Conservation (phyloP, 2,888 invertebrate genomes). For the Ischnura elegans region DNA sequence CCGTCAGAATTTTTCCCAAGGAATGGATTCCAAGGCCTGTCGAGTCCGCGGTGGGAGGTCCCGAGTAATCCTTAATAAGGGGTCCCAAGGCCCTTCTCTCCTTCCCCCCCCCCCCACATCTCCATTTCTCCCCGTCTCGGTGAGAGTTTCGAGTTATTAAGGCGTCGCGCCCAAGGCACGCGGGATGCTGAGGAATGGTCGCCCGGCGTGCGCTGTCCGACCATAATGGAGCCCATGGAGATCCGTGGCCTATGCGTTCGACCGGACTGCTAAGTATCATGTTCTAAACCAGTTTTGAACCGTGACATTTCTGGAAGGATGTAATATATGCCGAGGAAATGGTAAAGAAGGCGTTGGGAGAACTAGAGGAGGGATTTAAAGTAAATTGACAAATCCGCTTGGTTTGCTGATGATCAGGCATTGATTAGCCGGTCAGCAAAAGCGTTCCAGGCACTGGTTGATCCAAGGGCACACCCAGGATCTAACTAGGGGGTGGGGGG, state of each 20-base stretch:
- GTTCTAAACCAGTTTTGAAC: background rate
- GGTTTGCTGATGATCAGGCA: too few relatives aligned
- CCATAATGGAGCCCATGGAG: background rate
- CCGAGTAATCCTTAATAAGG: background rate
- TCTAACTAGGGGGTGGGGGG: too few relatives aligned
- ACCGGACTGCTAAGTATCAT: background rate
- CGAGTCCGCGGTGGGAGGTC: background rate
- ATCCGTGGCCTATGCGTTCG: background rate
- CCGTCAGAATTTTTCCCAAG: background rate
- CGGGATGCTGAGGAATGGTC: background rate
- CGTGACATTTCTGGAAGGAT: background rate
- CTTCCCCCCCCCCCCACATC: too few relatives aligned
- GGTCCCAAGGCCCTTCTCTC: background rate
- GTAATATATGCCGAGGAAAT: too few relatives aligned
- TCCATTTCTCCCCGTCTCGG: background rate
- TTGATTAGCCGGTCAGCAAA: too few relatives aligned
- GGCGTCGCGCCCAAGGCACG: background rate
- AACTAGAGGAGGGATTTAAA: too few relatives aligned
- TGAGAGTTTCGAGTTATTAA: slow-evolving; percentile 12
- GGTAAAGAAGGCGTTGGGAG: too few relatives aligned
- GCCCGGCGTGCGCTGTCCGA: background rate
- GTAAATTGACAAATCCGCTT: too few relatives aligned
- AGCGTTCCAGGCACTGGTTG: too few relatives aligned
- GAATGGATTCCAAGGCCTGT: background rate
- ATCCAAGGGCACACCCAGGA: too few relatives aligned